phyloP scores from a whole-genome alignment of 1,140 invertebrate genomes.

The Frieseomelitta varia region DNA sequence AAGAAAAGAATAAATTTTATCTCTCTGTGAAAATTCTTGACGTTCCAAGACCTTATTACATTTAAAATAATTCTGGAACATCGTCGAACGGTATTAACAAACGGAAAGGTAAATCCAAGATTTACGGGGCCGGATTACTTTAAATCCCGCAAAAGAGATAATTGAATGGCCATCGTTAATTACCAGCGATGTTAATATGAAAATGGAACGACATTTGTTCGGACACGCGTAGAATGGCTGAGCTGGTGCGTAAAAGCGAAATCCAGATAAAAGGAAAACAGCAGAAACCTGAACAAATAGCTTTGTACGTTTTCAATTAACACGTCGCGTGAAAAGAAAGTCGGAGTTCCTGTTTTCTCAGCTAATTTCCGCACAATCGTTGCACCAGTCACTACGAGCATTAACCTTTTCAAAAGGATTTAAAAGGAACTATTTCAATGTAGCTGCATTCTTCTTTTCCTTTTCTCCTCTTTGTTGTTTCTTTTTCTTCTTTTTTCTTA shows the following conservation, averaged over 20 bases:
- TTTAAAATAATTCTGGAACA: background rate
- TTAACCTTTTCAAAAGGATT: conserved; percentile 9
- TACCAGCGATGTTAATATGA: background rate
- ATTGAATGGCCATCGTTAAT: background rate
- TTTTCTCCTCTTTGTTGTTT: too few relatives aligned
- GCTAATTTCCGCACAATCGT: conserved; percentile 20
- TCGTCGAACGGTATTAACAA: background rate
- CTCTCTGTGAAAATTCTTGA: too few relatives aligned
- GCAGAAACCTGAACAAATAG: conserved; percentile 18
- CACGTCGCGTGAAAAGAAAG: conserved; percentile 25
- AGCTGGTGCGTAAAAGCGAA: background rate
- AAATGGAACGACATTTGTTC: conserved; percentile 4
- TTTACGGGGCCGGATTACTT: background rate
- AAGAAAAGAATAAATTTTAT: too few relatives aligned
- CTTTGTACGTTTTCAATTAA: conserved; percentile 37
- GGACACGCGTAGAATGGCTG: background rate
- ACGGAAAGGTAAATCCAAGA: background rate
- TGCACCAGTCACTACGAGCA: background rate
- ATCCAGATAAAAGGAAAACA: conserved; percentile 13
- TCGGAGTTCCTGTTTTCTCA: conserved; percentile 12
- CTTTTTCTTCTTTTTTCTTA: background rate
- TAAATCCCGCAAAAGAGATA: background rate
- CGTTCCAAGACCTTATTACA: background rate
- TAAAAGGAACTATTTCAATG: background rate
- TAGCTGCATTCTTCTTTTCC: background rate